These are phyloP conservation scores for Dicrurus megarhynchus DNA, from an alignment of 2,113 vertebrate species.

Conservation along the genomic window DNA sequence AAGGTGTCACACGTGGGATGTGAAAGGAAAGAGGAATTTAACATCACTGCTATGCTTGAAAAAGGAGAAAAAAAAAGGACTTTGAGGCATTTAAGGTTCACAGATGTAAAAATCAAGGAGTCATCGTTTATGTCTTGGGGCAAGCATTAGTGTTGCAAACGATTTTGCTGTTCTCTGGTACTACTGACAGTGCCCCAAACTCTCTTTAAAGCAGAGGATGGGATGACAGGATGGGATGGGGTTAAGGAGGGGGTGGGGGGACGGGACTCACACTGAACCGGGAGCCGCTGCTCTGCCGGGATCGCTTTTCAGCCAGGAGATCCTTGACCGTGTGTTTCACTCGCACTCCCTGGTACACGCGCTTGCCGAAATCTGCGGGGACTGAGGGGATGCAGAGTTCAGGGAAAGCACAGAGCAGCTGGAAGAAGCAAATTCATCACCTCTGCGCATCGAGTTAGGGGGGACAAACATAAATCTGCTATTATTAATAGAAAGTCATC, in stretches of 20 bases:
- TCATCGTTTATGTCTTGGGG: neutral
- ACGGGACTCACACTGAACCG: slow-evolving; percentile 80
- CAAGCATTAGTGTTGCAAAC: no score
- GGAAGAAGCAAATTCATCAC: rapidly evolving
- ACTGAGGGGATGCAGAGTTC: slow-evolving; percentile 12
- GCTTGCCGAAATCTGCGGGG: slow-evolving; percentile 85
- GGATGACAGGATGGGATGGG: rapidly evolving
- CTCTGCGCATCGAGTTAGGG: neutral
- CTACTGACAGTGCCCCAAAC: rapidly evolving
- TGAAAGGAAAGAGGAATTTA: neutral
- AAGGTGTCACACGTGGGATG: neutral
- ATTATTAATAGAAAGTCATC: neutral
- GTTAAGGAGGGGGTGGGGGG: rapidly evolving
- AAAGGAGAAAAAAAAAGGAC: rapidly evolving
- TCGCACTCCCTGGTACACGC: slow-evolving; percentile 93
- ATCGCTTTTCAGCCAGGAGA: slow-evolving; percentile 91
- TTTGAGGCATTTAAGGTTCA: neutral
- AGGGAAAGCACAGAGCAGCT: neutral
- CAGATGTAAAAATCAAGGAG: neutral
- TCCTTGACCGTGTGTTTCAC: slow-evolving; percentile 98
- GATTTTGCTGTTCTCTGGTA: neutral
- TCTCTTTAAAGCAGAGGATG: neutral
- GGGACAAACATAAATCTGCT: rapidly evolving
- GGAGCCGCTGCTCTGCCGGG: slow-evolving; percentile 80
- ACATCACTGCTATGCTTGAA: neutral